These are phyloP conservation scores for Mystacornis crossleyi DNA, from an alignment of 2,113 vertebrate genomes.

Conservation along the genomic window DNA sequence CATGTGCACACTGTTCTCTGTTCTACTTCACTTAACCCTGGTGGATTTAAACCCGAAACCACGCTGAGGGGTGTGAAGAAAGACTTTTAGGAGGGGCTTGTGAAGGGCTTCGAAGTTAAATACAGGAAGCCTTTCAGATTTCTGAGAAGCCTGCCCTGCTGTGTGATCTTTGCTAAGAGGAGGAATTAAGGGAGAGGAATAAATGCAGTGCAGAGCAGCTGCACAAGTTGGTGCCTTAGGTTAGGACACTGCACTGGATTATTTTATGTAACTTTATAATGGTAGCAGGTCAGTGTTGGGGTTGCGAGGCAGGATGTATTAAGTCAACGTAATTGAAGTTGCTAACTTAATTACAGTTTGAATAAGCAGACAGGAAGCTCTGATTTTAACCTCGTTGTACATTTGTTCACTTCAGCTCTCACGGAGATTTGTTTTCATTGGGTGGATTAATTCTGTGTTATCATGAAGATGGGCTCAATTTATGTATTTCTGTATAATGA, in stretches of 20 bases:
- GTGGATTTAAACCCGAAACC: neutral
- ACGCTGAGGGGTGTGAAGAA: neutral
- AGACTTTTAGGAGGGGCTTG: neutral
- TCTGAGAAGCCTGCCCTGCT: neutral
- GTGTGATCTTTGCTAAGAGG: neutral
- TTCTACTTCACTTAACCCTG: neutral
- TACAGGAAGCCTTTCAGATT: neutral
- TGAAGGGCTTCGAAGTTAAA: neutral
- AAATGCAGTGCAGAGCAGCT: neutral
- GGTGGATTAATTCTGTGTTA: neutral
- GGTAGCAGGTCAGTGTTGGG: neutral
- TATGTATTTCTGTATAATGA: neutral
- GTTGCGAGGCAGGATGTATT: conserved; percentile 29
- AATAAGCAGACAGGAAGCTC: conserved; percentile 50
- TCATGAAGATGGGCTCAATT: neutral
- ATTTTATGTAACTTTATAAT: neutral
- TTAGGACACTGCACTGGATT: neutral
- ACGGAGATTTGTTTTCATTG: neutral
- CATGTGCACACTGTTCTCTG: neutral
- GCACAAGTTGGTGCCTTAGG: neutral
- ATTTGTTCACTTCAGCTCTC: conserved; percentile 7
- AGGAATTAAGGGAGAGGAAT: neutral
- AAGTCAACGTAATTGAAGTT: conserved; percentile 32
- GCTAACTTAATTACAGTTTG: conserved; percentile 27
- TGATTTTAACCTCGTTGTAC: conserved; percentile 31